A percentile compares a stretch with the other conserved stretches of the same genome.
phyloP scores from a whole-genome alignment of 2,888 invertebrate species.

The Sphinx pinastri region DNA sequence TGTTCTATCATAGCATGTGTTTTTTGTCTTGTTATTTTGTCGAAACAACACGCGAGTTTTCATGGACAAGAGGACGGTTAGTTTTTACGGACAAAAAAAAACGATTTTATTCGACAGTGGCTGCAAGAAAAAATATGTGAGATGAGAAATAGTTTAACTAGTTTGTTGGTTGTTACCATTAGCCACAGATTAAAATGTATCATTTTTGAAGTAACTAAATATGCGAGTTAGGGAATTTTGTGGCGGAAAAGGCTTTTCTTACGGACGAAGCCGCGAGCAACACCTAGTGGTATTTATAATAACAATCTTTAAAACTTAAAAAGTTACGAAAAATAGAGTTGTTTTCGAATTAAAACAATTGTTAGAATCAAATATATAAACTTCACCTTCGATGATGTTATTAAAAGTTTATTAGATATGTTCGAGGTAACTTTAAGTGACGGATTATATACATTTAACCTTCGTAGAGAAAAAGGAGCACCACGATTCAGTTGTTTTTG shows the following conservation, averaged over 20 bases:
- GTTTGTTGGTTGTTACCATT: background rate
- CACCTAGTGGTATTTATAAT: no score
- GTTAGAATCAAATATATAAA: background rate
- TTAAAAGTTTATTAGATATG: background rate
- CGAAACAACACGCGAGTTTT: background rate
- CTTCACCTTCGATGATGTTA: background rate
- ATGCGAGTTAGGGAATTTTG: no score
- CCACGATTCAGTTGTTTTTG: background rate
- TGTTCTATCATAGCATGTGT: background rate
- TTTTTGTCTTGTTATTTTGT: background rate
- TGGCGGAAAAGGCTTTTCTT: no score
- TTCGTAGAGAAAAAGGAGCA: background rate
- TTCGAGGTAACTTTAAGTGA: constrained; percentile 1
- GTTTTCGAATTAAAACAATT: background rate
- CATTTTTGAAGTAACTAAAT: no score
- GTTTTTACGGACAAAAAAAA: no score
- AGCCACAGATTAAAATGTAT: no score
- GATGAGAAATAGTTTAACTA: background rate
- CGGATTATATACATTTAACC: background rate
- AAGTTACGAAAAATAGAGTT: background rate
- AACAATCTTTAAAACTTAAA: background rate
- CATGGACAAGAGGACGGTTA: background rate
- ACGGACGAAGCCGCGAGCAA: background rate
- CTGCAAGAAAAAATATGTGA: no score
- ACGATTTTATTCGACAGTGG: no score